phyloP scores from a whole-genome alignment of 2,797 vertebrate species.

The Megaceryle alcyon region DNA sequence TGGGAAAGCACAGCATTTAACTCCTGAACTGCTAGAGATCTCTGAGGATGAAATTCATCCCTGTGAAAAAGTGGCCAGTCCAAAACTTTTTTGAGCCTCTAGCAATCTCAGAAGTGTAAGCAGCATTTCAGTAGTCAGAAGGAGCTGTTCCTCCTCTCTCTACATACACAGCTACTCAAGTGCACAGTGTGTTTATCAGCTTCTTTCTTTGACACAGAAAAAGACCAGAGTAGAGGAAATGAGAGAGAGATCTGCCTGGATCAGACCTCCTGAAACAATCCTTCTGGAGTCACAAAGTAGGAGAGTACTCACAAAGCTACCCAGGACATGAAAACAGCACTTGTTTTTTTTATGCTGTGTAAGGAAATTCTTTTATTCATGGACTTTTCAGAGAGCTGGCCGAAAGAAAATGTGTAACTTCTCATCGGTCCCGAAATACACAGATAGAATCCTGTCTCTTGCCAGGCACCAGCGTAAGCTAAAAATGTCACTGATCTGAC shows the following conservation, averaged over 20 bases:
- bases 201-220: not conserved
- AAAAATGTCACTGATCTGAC: not conserved
- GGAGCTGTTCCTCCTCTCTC: not conserved
- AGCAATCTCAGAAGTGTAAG: not conserved
- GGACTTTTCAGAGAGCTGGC: not conserved
- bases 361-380: not conserved
- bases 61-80: not conserved
- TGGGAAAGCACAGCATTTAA: slow-evolving; percentile 38
- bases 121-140: not conserved
- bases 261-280: not conserved
- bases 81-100: not conserved
- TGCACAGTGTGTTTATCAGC: not conserved
- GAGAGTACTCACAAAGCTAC: not conserved
- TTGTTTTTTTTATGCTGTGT: not conserved
- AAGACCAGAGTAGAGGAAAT: not conserved
- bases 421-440: not conserved
- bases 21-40: slow-evolving; percentile 20
- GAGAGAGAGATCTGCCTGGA: not conserved
- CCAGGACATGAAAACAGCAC: not conserved
- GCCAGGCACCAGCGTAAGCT: not conserved
- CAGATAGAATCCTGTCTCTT: not conserved
- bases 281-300: not conserved
- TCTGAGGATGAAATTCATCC: not conserved
- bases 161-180: not conserved
- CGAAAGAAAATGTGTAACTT: not conserved